A percentile compares a stretch with the other conserved stretches of the same genome.
Conservation (phyloP, 92 coral and sea anemone species). For the Epizoanthus scotinus region DNA sequence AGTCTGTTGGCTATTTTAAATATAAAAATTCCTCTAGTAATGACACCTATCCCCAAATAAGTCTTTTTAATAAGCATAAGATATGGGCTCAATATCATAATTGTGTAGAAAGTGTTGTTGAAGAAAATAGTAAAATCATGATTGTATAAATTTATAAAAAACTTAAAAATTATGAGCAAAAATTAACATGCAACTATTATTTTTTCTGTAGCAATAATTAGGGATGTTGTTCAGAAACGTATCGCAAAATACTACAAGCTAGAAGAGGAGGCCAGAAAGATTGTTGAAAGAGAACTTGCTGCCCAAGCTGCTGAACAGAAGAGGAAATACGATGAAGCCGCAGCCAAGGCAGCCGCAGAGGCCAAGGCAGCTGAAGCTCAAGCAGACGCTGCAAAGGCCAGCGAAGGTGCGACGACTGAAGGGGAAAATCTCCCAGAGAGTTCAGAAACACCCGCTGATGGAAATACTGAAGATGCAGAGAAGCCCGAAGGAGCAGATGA, state of each 20-base stretch:
- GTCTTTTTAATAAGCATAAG: too few relatives aligned
- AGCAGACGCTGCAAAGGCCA: constrained; percentile 11
- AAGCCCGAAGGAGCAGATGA: constrained; percentile 48
- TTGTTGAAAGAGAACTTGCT: constrained; percentile 76
- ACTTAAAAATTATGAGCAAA: too few relatives aligned
- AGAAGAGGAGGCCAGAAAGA: constrained; percentile 78
- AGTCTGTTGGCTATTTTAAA: too few relatives aligned
- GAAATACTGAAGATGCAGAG: constrained; percentile 46
- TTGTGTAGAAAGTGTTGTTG: too few relatives aligned
- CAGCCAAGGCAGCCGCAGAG: constrained; percentile 59
- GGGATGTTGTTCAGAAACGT: constrained; percentile 90
- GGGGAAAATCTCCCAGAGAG: constrained; percentile 32
- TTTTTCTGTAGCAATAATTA: constrained; percentile 70
- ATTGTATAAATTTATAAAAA: too few relatives aligned
- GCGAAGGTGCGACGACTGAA: constrained; percentile 43
- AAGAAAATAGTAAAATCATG: too few relatives aligned
- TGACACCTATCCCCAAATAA: too few relatives aligned
- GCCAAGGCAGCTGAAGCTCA: constrained; percentile 49
- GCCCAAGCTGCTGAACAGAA: constrained; percentile 75
- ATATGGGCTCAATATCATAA: too few relatives aligned
- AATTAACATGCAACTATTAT: too few relatives aligned
- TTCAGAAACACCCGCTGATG: constrained; percentile 30
- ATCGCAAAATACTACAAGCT: constrained; percentile 74
- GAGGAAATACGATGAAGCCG: constrained; percentile 65
- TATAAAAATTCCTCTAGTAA: too few relatives aligned